phyloP scores from a whole-genome alignment of 2,797 vertebrate species.

The Tauraco hartlaubi region DNA sequence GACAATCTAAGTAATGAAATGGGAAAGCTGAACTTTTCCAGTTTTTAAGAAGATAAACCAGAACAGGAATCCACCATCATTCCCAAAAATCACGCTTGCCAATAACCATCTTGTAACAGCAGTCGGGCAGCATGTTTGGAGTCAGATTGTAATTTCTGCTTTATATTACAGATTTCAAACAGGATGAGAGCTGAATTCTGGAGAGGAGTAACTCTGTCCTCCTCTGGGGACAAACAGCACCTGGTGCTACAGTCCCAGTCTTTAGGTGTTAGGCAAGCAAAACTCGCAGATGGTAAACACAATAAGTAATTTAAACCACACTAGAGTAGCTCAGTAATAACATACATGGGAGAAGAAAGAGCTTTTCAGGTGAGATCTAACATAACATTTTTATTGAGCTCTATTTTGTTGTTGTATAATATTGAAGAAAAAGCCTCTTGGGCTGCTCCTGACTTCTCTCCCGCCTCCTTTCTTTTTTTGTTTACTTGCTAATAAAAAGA shows the following conservation, averaged over 20 bases:
- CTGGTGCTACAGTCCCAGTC: too few relatives aligned
- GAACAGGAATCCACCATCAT: background rate
- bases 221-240: background rate
- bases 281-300: background rate
- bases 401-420: background rate
- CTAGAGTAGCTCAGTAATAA: background rate
- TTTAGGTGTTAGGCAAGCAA: background rate
- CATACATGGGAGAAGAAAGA: background rate
- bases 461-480: rapidly evolving
- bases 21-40: background rate
- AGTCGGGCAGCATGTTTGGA: background rate
- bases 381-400: background rate
- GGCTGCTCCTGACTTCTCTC: background rate
- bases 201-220: background rate
- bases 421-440: rapidly evolving
- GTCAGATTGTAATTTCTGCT: background rate
- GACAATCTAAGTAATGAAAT: background rate
- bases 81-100: background rate
- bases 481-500: background rate
- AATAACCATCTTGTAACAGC: background rate
- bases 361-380: background rate
- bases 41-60: background rate
- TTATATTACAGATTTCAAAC: background rate
- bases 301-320: background rate
- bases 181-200: background rate